Evolutionary conservation across 92 coral and sea anemone species (phyloP), one percentile per base, ranked within the genome.

Genomic region (Plumapathes pennacea): DNA sequence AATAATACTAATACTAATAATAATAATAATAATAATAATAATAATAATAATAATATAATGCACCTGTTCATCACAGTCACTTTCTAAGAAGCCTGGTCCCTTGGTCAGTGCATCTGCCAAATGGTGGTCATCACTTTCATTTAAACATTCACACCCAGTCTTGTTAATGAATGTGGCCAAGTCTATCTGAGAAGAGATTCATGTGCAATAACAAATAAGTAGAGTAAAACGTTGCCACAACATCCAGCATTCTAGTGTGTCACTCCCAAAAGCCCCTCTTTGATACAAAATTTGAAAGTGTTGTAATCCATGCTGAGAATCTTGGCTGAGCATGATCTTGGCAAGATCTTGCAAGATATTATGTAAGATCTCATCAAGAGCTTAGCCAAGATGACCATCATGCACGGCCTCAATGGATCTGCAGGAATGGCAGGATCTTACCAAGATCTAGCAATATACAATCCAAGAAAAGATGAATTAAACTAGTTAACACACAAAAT

Each of bases 61-160:
- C 48, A 94, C 99, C 96, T 94, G 96, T 48, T 89, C 99, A 85
- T 94, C 99, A 67, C 99, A 94, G 52, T 94, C 99, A 81, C 99
- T 94, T 67, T 94, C 97, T 50, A 94, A 39, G 54, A 41, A 94
- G 3, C 79, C 88, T 28, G 88, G 89, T 28, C 97, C 99, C 60
- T 85, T 94, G 24, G 80, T 65, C 19, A 94, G 61, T 4, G 88
- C 95, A 52, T 86, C 91, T 21, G 74, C 57, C 12, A 94, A 40
- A 1, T 85, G 75, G 50, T 94, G 96, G 30, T 89, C 90, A 47
- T 94, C 90, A 61, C 77, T 80, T 45, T 84, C 92, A 71, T 94
- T 94, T 22, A 89, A 67, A 26, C 97, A 89, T 50, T 94, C 99
- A 77, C 95, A 88, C 19, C 91, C 95, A 47, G 87, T 32, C 77